These are phyloP conservation scores for Myotis pilosus DNA, from an alignment of 2,797 vertebrate genomes.

Conservation along the genomic window DNA sequence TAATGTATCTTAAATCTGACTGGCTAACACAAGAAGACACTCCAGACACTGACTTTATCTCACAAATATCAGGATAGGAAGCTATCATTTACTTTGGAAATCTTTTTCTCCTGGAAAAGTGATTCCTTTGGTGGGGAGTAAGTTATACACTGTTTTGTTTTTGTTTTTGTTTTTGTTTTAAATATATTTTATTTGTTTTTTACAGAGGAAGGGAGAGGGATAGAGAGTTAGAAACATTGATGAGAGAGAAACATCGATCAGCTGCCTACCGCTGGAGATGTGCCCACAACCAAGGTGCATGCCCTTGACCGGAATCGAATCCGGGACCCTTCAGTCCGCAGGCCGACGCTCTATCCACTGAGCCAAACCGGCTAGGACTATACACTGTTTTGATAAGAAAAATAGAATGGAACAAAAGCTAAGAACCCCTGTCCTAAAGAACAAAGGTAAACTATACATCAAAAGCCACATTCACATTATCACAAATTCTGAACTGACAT, in stretches of 20 bases:
- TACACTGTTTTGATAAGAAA: background rate
- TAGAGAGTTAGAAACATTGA: too few species aligned
- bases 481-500: background rate
- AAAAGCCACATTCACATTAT: background rate
- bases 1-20: background rate
- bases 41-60: background rate
- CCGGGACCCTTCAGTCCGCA: too few species aligned
- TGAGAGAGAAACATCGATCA: too few species aligned
- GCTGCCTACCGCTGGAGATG: too few species aligned
- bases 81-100: background rate
- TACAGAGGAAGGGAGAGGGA: too few species aligned
- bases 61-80: background rate
- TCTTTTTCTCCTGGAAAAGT: background rate
- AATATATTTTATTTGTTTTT: too few species aligned
- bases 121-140: background rate
- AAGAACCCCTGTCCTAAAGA: background rate
- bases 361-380: background rate
- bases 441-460: background rate
- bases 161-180: too few species aligned
- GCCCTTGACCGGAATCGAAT: too few species aligned
- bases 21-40: background rate
- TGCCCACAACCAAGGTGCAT: too few species aligned
- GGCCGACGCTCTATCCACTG: too few species aligned
- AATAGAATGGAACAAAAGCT: background rate
- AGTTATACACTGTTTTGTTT: background rate